Evolutionary conservation across 2,113 vertebrate genomes (phyloP).

Genomic region (Scomber colias): DNA sequence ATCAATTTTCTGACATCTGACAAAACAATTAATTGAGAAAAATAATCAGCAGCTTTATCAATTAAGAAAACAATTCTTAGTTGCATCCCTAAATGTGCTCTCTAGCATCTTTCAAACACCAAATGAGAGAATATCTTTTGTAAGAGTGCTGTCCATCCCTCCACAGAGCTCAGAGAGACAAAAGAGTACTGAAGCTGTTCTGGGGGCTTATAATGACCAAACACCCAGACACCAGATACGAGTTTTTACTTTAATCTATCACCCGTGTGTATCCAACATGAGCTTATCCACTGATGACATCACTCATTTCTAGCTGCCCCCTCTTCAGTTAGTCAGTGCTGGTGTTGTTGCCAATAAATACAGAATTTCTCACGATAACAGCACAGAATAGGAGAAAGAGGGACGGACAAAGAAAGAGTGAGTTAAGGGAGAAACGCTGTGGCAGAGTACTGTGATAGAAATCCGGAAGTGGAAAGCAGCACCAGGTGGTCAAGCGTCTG

Average conservation of each 20-base stretch:
- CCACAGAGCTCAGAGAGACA: background rate
- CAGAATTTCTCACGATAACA: background rate
- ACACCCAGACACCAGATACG: background rate
- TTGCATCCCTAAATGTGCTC: background rate
- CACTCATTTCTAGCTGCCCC: background rate
- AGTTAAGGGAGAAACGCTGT: conserved; percentile 3
- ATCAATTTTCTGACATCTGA: too few relatives aligned
- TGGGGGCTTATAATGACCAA: too few relatives aligned
- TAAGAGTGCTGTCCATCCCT: background rate
- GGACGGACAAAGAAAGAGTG: conserved; percentile 16
- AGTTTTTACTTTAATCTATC: background rate
- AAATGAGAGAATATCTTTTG: background rate
- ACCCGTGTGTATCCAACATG: background rate
- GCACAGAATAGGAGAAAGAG: conserved; percentile 1
- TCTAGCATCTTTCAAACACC: background rate
- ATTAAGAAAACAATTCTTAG: too few relatives aligned
- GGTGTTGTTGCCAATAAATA: background rate
- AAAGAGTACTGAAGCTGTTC: too few relatives aligned
- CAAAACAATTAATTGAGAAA: too few relatives aligned
- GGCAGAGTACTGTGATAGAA: conserved; percentile 31
- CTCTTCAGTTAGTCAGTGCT: background rate
- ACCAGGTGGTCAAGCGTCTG: conserved; percentile 80
- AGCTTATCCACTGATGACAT: background rate
- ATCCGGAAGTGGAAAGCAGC: conserved; percentile 70
- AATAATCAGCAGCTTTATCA: too few relatives aligned